Evolutionary conservation across 2,888 invertebrate genomes (phyloP).

Genomic region (Heliconius ethilla): DNA sequence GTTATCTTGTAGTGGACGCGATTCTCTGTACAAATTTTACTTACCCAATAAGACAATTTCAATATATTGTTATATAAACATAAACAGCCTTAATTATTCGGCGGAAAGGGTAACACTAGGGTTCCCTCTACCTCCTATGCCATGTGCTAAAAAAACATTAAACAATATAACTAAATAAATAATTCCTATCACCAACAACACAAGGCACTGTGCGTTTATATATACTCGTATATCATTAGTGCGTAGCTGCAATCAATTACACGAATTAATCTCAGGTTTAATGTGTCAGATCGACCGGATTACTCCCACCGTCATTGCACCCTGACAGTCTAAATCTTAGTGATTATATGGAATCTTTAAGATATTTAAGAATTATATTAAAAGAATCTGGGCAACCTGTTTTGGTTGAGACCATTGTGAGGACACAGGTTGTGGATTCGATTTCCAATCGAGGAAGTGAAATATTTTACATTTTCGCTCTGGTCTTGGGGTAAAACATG

Average conservation of each 20-base stretch:
- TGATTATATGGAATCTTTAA: slow-evolving; percentile 20
- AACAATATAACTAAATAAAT: no score
- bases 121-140: no score
- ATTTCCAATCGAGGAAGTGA: not conserved
- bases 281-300: slow-evolving; percentile 38
- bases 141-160: no score
- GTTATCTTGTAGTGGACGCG: no score
- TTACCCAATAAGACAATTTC: no score
- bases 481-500: not conserved
- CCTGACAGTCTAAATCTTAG: slow-evolving; percentile 38
- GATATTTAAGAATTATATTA: not conserved
- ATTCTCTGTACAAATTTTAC: no score
- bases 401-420: no score
- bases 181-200: not conserved
- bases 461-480: not conserved
- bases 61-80: no score
- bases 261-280: slow-evolving; percentile 44
- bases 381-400: not conserved
- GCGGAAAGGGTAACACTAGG: no score
- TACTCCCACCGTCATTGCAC: slow-evolving; percentile 36
- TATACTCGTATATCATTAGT: not conserved
- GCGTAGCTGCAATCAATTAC: slow-evolving; percentile 42
- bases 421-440: no score
- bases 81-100: no score
- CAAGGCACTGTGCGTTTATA: slow-evolving; percentile 4